Conservation (phyloP, 2,113 vertebrate genomes). For the Oryzias melastigma region DNA sequence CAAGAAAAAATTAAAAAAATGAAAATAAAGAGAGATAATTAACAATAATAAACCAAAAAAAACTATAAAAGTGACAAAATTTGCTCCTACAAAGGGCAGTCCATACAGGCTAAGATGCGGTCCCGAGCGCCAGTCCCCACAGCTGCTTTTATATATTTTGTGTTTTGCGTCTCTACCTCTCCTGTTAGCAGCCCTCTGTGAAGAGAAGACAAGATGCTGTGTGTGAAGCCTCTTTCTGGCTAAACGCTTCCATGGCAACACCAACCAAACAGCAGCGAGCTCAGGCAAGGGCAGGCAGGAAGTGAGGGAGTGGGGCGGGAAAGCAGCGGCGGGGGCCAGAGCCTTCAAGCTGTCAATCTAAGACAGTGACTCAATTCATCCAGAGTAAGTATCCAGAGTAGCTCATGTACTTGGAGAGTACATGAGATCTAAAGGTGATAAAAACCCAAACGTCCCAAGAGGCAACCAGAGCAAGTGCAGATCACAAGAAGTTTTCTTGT, state of each 20-base stretch:
- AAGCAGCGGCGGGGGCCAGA: constrained; percentile 25
- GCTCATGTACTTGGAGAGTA: not conserved
- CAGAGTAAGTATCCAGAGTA: not conserved
- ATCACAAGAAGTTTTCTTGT: not conserved
- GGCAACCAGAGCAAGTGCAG: constrained; percentile 15
- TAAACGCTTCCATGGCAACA: constrained; percentile 74
- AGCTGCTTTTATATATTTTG: constrained; percentile 48
- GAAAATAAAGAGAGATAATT: not conserved
- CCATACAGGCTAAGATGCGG: constrained; percentile 45
- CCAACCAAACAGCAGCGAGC: constrained; percentile 70
- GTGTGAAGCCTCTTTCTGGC: constrained; percentile 83
- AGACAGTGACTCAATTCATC: constrained; percentile 37
- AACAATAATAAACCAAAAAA: constrained; percentile 3
- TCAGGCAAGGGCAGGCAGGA: constrained; percentile 59
- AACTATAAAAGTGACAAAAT: constrained; percentile 4
- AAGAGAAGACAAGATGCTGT: constrained; percentile 93
- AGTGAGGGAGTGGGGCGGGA: constrained; percentile 33
- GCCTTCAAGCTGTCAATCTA: constrained; percentile 43
- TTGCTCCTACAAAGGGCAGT: constrained; percentile 16
- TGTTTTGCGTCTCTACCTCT: constrained; percentile 71
- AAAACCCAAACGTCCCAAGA: constrained; percentile 1
- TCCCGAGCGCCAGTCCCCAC: constrained; percentile 70
- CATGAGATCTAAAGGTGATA: constrained; percentile 19
- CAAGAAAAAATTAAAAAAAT: constrained; percentile 4
- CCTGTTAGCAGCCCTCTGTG: constrained; percentile 83